Base-by-base conservation (phyloP, 1,140 invertebrate species). In the Heliconius hewitsoni region DNA sequence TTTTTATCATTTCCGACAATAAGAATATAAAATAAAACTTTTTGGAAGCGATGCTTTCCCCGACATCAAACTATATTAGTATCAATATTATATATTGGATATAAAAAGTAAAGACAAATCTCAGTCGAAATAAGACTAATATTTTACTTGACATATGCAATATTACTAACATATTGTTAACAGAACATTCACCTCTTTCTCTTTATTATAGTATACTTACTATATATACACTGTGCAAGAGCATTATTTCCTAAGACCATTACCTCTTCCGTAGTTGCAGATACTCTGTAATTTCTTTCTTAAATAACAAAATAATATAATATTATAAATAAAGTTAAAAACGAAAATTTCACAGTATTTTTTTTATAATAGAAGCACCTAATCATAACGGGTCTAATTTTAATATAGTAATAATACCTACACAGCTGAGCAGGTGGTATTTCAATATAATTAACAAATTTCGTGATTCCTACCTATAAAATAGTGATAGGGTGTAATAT, bases 391-490 rank as follows among this genome's bases (percentile, higher is more conserved):
- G 34, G 34, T 37, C 6, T 37, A 37, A 37, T 37, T 8, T 55
- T 37, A 57, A 74, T 23, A 19, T 23, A 57, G n/a, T 57, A 23
- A 57, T 23, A 57, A 57, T 9, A 57, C 42, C 42, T 46, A 46
- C 19, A 60, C n/a, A 11, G 55, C 55, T 27, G 23, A 60, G 3
- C 55, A 4, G 2, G 2, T 60, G 3, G 3, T n/a, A 60, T 60
- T 60, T 50, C 18, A 37, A 27, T 27, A 27, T 76, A 66, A 76
- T 76, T 76, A 42, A 76, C 37, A 66, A 39, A 46, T 52, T 66
- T 66, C 74, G 57, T 76, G 74, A 34, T 75, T 66, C 23, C 37
- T 75, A 52, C 50, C 52, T 42, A 75, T 75, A 34, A 75, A 75
- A 66, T 23, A 23, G 34, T 42, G n/a, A 23, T 57, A 30, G 60